Base-by-base conservation (phyloP, 1,140 invertebrate genomes). In the Tribolium madens region DNA sequence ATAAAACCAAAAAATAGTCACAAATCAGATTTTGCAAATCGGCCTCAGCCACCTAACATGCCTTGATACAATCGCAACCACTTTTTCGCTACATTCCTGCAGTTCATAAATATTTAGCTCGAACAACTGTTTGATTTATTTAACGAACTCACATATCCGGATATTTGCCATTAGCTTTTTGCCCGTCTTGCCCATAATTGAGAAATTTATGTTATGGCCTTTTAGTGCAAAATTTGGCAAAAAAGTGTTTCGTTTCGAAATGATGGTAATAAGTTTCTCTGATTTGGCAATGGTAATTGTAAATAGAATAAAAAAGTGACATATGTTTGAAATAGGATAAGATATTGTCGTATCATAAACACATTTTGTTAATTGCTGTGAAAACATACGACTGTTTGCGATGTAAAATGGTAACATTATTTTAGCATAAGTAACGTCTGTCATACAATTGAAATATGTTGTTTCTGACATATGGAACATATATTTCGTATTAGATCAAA, bases 281-380 rank as follows among this genome's bases (percentile, higher is more conserved):
- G 6, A 60, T 26, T 60, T 60, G 18, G 15, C 13, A 60, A 33
- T 64, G 18, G 57, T 12, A 33, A 64, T 64, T n/a, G 57, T 21
- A 64, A 64, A 64, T 64, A 64, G 36, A 57, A 64, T 64, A 50
- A 76, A 78, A 80, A 78, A 76, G 53, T 75, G 71, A 78, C 79
- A 80, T 78, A 80, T 80, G 79, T 78, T 78, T 73, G 26, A 74
- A 78, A 76, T 75, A 73, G 79, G 79, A 80, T 80, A 80, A 80
- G 79, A 80, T 80, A 80, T 75, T 75, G 74, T 73, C 70, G 50
- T 77, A 77, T 77, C 76, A 73, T 46, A 71, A 80, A 76, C 72
- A 76, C 60, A 76, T 78, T 80, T 80, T 69, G 70, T 78, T 80
- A 78, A 80, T 76, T 77, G 76, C 76, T 77, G 70, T 46, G 76